These are phyloP conservation scores for Gymnodraco acuticeps DNA, from an alignment of 2,797 vertebrate genomes.

Conservation along the genomic window DNA sequence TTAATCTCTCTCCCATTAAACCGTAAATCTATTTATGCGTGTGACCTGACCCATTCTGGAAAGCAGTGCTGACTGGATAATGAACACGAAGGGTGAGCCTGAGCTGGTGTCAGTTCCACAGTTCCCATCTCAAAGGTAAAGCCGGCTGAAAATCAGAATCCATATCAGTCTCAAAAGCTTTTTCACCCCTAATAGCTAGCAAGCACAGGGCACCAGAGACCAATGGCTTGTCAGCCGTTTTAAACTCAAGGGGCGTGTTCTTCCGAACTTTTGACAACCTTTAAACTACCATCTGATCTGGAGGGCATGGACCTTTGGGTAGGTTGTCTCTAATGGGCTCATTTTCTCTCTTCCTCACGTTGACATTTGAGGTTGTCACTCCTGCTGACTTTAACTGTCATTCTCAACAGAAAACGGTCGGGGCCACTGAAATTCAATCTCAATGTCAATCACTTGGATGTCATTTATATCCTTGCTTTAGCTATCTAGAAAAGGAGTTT, in stretches of 20 bases:
- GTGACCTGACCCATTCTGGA: constrained; percentile 30
- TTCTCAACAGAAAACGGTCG: constrained; percentile 9
- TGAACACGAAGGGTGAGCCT: constrained; percentile 31
- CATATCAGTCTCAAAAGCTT: constrained; percentile 15
- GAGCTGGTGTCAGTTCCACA: constrained; percentile 16
- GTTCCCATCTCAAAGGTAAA: background rate
- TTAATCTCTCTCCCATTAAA: constrained; percentile 11
- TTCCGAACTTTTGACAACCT: constrained; percentile 70
- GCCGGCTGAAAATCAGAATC: constrained; percentile 18
- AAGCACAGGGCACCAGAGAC: constrained; percentile 39
- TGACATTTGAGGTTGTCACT: constrained; percentile 65
- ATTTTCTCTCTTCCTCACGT: constrained; percentile 45
- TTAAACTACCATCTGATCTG: constrained; percentile 64
- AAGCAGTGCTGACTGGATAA: constrained; percentile 43
- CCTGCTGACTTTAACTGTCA: constrained; percentile 34
- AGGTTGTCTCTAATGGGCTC: constrained; percentile 67
- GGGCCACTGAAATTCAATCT: constrained; percentile 23
- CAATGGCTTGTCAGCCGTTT: constrained; percentile 5
- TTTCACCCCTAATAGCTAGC: constrained; percentile 34
- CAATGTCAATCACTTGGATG: constrained; percentile 15
- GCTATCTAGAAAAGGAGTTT: constrained; percentile 3
- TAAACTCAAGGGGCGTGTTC: constrained; percentile 28
- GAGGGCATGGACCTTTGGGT: constrained; percentile 59
- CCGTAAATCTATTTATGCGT: constrained; percentile 18
- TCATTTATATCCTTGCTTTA: constrained; percentile 14